phyloP scores from a whole-genome alignment of 2,113 vertebrate genomes.

The Hippocampus barbouri region DNA sequence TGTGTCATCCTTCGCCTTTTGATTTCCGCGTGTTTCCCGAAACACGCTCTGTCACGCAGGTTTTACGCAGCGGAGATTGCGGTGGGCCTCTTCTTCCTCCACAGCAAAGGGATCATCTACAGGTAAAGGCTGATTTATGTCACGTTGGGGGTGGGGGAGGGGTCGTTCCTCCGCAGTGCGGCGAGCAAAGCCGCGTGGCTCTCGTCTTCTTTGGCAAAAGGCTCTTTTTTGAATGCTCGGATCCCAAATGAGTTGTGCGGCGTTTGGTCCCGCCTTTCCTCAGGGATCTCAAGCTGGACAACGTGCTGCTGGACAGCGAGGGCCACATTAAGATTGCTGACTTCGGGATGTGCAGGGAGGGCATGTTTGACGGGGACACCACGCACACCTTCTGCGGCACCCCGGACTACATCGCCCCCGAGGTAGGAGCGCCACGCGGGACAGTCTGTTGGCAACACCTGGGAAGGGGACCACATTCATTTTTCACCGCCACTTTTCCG shows the following conservation, averaged over 20 bases:
- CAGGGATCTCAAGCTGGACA: slow-evolving; percentile 90
- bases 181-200: slow-evolving; percentile 35
- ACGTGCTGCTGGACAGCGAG: slow-evolving; percentile 85
- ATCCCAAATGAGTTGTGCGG: slow-evolving; percentile 39
- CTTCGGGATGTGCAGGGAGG: slow-evolving; percentile 91
- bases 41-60: slow-evolving; percentile 54
- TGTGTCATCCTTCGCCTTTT: slow-evolving; percentile 26
- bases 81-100: slow-evolving; percentile 87
- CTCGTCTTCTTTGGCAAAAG: slow-evolving; percentile 41
- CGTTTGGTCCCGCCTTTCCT: slow-evolving; percentile 30
- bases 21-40: slow-evolving; percentile 30
- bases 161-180: slow-evolving; percentile 6
- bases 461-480: no score
- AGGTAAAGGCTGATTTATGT: slow-evolving; percentile 66
- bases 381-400: slow-evolving; percentile 89
- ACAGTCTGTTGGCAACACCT: no score
- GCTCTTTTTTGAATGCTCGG: slow-evolving; percentile 2
- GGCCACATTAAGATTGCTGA: slow-evolving; percentile 92
- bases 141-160: background rate
- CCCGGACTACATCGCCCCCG: slow-evolving; percentile 88
- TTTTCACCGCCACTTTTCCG: no score
- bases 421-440: slow-evolving; percentile 64
- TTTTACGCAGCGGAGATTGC: slow-evolving; percentile 89
- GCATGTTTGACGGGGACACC: slow-evolving; percentile 79
- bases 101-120: slow-evolving; percentile 89